These are phyloP conservation scores for Gadus chalcogrammus DNA, from an alignment of 2,113 vertebrate species.

Conservation along the genomic window DNA sequence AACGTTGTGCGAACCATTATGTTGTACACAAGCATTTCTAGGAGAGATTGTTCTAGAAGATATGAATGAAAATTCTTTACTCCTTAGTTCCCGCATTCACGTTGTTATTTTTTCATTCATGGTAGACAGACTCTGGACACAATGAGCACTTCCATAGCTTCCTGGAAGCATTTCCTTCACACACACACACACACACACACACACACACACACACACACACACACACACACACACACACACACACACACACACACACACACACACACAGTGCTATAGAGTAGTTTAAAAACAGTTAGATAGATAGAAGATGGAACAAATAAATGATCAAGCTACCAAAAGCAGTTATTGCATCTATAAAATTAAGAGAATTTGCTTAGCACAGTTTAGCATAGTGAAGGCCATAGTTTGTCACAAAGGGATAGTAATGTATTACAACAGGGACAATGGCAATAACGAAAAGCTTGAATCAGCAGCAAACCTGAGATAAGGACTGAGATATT, in stretches of 20 bases:
- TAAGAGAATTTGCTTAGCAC: not conserved
- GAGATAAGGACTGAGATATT: constrained; percentile 1
- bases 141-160: constrained; percentile 49
- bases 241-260: not conserved
- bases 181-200: not conserved
- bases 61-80: constrained; percentile 15
- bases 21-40: not conserved
- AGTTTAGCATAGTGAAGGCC: constrained; percentile 3
- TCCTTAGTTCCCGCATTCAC: constrained; percentile 43
- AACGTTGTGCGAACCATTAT: not conserved
- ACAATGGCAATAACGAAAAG: constrained; percentile 13
- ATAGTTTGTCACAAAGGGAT: constrained; percentile 4
- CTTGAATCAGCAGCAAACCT: constrained; percentile 21
- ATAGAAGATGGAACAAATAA: constrained; percentile 1
- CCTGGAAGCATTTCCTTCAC: constrained; percentile 45
- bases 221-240: constrained; percentile 17
- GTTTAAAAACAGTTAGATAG: not conserved
- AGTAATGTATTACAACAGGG: not conserved
- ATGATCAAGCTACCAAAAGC: too few relatives aligned
- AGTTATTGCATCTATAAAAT: not conserved
- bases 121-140: constrained; percentile 50
- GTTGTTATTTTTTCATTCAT: constrained; percentile 30
- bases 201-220: constrained; percentile 17
- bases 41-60: too few relatives aligned
- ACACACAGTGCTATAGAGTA: too few relatives aligned